Evolutionary conservation across 2,888 invertebrate genomes (phyloP), one percentile per base, ranked within the genome.

Genomic region (Meganola albula): DNA sequence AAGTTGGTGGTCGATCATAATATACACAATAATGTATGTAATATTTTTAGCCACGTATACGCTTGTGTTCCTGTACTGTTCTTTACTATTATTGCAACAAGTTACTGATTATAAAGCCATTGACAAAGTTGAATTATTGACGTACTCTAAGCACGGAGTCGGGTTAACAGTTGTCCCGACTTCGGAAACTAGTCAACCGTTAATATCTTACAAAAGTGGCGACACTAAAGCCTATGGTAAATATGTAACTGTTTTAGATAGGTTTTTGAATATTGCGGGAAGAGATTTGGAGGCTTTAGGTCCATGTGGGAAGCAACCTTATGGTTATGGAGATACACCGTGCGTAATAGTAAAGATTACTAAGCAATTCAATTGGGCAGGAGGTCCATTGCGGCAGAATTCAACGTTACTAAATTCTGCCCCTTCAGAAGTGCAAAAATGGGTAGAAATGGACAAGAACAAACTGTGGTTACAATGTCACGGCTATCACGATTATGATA

Each of bases 261-360:
- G 54, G 14, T 40, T 79, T 14, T 43, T 79, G 1, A 29, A 38
- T 2, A 64, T 44, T 8, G 58, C 53, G 14, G 65, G 66, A 48
- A 52, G 63, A 27, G 54, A 63, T 20, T 22, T 47, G 27, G 46
- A 27, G 16, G 31, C 47, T 12, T 54, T 84, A 10, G 84, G 84
- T 0, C 78, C 83, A 1, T 85, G 84, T 44, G 71, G 74, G 0
- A 21, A 37, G 6, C 11, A 51, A 0, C 84, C 84, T 0, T 85
- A 73, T 30, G 84, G 84, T 0, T 85, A 83, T 34, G 78, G 74
- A 3, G 58, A 65, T 0, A 48, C 44, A 2, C 84, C 84, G 16
- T 85, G 84, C 51, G 48, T 84, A 23, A 53, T 82, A 29, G 31
- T 84, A 48, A 78, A 68, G 40, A 65, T 84, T 34, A 85, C 84